Base-by-base conservation (phyloP, 2,797 vertebrate genomes). In the Amphiprion clarkii region DNA sequence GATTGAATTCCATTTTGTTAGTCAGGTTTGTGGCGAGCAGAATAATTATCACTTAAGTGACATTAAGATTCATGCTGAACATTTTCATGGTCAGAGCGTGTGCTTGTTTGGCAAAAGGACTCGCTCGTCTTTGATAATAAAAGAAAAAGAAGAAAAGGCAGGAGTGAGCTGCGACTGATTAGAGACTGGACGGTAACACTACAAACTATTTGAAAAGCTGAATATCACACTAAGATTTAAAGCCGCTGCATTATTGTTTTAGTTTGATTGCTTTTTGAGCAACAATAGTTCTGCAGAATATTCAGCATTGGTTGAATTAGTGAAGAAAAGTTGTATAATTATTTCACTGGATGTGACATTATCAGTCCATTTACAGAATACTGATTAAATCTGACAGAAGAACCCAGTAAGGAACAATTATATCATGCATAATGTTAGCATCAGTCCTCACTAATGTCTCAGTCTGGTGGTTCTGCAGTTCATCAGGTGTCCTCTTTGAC, bases 41-140 rank as follows among this genome's bases (percentile, higher is more conserved):
- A 97, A 97, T 97, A 98, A 97, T 97, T 97, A 97, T 95, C 96
- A 96, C 96, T 97, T 96, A 97, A 97, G 96, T 96, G 95, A 96
- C 86, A 86, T 87, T 75, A 92, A 92, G 89, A 90, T 86, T 89
- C 79, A 79, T 61, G 82, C 76, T 56, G 96, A 96, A 96, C 96
- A 96, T 97, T 96, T 96, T 95, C 95, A 96, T 96, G 96, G 96
- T 96, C 96, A 95, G 95, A 96, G 71, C 78, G 93, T 94, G 94
- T 89, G 92, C 93, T 92, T 94, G 71, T 77, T 91, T 92, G 88
- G 54, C 59, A 74, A 79, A 68, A 53, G 65, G 71, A 78, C 42
- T 39, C 8, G 69, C 29, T 74, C 72, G 21, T 71, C 75, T 85
- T 78, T 85, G 76, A 81, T 85, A 75, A 71, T 27, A 53, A 80